Evolutionary conservation across 92 coral and sea anemone species (phyloP).

Genomic region (Phenganax stokvisi): DNA sequence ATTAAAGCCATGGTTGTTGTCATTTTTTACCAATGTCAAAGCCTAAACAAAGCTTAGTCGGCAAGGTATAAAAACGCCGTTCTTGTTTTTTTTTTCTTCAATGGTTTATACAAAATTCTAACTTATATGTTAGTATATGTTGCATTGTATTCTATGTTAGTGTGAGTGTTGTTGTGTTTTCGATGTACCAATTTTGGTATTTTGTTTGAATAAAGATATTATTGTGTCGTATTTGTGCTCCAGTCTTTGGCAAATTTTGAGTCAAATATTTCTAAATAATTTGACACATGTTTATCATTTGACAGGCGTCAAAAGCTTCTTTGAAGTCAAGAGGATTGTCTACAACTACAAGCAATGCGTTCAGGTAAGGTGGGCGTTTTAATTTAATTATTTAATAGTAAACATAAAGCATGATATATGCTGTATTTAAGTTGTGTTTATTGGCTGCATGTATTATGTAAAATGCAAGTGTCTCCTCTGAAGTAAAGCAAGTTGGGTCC

Average conservation of each 20-base stretch:
- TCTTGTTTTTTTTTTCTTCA: neutral
- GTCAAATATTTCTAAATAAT: neutral
- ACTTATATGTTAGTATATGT: too few relatives aligned
- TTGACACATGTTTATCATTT: neutral
- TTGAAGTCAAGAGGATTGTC: constrained; percentile 85
- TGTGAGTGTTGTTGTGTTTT: too few relatives aligned
- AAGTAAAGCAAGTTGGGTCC: too few relatives aligned
- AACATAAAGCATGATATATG: neutral
- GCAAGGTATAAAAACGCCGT: constrained; percentile 16
- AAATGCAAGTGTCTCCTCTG: too few relatives aligned
- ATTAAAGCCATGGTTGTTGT: neutral
- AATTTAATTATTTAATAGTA: neutral
- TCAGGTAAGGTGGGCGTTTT: constrained; percentile 50
- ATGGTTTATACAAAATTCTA: too few relatives aligned
- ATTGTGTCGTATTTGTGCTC: neutral
- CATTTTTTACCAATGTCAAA: constrained; percentile 17
- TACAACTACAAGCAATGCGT: constrained; percentile 47
- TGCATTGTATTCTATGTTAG: too few relatives aligned
- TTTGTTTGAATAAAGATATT: too few relatives aligned
- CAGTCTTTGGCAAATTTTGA: neutral
- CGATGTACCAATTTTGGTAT: too few relatives aligned
- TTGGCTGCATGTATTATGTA: too few relatives aligned
- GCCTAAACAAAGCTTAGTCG: constrained; percentile 1
- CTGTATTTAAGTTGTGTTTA: neutral
- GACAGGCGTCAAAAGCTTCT: constrained; percentile 90